phyloP scores from a whole-genome alignment of 2,113 vertebrate species.

The Malurus elegans region DNA sequence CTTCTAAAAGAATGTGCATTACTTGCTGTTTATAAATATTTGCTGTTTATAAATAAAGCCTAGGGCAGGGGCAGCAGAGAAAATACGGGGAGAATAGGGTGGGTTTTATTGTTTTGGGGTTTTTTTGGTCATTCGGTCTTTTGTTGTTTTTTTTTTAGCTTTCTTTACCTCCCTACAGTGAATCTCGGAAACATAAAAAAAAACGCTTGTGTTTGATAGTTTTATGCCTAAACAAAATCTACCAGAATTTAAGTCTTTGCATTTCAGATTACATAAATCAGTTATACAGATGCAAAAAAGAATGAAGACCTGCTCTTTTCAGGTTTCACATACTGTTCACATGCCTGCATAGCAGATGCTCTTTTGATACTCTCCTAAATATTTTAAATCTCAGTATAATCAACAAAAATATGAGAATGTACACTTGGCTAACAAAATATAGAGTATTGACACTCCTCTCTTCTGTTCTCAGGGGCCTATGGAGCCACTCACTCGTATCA shows the following conservation, averaged over 20 bases:
- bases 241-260: background rate
- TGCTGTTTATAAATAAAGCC: constrained; percentile 33
- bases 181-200: background rate
- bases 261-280: background rate
- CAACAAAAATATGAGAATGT: background rate
- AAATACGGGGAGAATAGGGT: background rate
- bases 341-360: background rate
- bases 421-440: accelerated
- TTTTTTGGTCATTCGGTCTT: background rate
- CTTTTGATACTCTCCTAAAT: background rate
- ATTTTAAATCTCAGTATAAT: background rate
- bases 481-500: background rate
- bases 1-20: background rate
- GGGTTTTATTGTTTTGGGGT: background rate
- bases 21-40: constrained; percentile 30
- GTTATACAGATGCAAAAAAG: background rate
- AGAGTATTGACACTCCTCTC: background rate
- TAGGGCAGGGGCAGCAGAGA: background rate
- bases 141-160: too few relatives aligned
- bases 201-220: background rate
- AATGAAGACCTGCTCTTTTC: background rate
- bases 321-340: background rate
- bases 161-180: background rate
- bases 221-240: background rate
- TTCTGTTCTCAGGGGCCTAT: background rate